Evolutionary conservation across 2,797 vertebrate genomes (phyloP).

Genomic region (Furcifer pardalis): DNA sequence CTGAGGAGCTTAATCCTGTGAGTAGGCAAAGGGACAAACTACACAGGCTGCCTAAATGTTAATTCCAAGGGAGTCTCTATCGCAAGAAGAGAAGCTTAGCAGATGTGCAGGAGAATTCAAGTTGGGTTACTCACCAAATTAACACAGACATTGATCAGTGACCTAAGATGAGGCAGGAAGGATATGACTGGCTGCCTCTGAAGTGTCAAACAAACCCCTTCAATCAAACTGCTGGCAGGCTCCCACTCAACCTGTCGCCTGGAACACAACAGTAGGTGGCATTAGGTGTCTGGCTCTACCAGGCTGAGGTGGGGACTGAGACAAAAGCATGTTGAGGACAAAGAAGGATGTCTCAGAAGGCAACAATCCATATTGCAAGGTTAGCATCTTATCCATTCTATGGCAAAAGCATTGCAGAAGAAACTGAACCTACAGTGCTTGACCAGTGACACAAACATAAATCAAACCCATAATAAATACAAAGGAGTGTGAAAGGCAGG

Average conservation of each 20-base stretch:
- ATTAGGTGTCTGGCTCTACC: constrained; percentile 70
- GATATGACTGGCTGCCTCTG: constrained; percentile 99
- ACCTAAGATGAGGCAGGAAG: constrained; percentile 98
- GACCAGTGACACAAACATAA: constrained; percentile 45
- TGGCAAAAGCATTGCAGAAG: constrained; percentile 56
- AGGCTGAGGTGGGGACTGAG: constrained; percentile 65
- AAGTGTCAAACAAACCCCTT: constrained; percentile 98
- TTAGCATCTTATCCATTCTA: constrained; percentile 42
- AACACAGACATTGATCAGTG: constrained; percentile 99
- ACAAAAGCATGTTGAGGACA: constrained; percentile 59
- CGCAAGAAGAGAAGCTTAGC: constrained; percentile 65
- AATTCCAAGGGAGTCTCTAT: constrained; percentile 73
- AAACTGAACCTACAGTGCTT: constrained; percentile 37
- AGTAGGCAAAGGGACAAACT: constrained; percentile 50
- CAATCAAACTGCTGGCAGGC: constrained; percentile 98
- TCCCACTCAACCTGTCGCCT: constrained; percentile 99
- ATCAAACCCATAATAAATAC: constrained; percentile 40
- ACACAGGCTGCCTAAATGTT: constrained; percentile 66
- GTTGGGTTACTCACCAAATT: constrained; percentile 90
- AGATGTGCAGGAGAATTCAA: constrained; percentile 66
- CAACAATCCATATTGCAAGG: constrained; percentile 44
- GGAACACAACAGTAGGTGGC: constrained; percentile 80
- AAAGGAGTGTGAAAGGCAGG: not conserved
- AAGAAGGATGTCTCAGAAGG: constrained; percentile 31
- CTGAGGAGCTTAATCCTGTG: constrained; percentile 58